phyloP scores from a whole-genome alignment of 1,140 invertebrate species.

The Neuroterus valhalla region DNA sequence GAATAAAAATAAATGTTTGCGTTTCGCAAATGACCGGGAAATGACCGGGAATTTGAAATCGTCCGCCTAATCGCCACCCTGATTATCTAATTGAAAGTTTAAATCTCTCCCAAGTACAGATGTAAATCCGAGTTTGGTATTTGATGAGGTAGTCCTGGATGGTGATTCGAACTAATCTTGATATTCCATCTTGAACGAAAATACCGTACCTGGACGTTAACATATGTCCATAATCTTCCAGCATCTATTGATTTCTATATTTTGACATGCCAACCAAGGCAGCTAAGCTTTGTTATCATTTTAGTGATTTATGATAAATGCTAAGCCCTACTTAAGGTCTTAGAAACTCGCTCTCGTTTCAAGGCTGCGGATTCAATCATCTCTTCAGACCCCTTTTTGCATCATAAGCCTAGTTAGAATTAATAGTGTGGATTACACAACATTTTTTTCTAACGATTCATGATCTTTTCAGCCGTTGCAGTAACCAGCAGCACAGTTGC shows the following conservation, averaged over 20 bases:
- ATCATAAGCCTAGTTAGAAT: too few relatives aligned
- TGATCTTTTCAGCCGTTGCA: slow-evolving; percentile 58
- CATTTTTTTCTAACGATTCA: neutral
- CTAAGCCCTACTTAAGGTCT: neutral
- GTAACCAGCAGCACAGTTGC: slow-evolving; percentile 69
- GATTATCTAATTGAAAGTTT: neutral
- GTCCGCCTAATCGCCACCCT: too few relatives aligned
- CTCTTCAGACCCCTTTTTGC: too few relatives aligned
- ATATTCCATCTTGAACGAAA: slow-evolving; percentile 1
- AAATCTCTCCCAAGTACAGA: neutral
- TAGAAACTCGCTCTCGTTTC: too few relatives aligned
- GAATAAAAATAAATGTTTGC: too few relatives aligned
- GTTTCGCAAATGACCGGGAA: too few relatives aligned
- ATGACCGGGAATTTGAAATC: too few relatives aligned
- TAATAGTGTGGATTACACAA: too few relatives aligned
- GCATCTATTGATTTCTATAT: slow-evolving; percentile 28
- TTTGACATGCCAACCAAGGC: slow-evolving; percentile 8
- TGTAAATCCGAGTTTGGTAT: neutral
- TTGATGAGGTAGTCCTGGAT: neutral
- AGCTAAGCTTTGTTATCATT: slow-evolving; percentile 7
- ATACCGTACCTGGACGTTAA: neutral
- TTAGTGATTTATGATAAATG: slow-evolving; percentile 11
- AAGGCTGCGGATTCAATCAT: too few relatives aligned
- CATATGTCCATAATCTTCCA: slow-evolving; percentile 1
- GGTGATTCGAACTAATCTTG: slow-evolving; percentile 7